These are phyloP conservation scores for Platanista minor DNA, from an alignment of 2,113 vertebrate genomes.

Conservation along the genomic window DNA sequence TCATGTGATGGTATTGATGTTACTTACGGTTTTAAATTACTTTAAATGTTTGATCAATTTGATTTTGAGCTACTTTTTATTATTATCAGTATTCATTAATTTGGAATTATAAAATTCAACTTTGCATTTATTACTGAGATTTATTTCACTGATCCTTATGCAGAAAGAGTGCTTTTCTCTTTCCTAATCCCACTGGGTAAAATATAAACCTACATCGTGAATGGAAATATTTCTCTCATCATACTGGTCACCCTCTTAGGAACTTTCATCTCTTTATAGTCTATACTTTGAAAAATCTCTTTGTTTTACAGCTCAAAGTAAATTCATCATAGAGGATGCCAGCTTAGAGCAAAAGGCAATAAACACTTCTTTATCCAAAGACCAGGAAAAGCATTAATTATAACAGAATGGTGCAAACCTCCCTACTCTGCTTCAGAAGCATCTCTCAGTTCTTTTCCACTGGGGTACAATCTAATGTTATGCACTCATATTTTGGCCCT, in stretches of 20 bases:
- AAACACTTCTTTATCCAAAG: constrained; percentile 42
- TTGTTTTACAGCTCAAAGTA: constrained; percentile 56
- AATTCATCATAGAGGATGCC: constrained; percentile 42
- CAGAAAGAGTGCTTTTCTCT: not conserved
- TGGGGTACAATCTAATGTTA: not conserved
- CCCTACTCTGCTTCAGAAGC: not conserved
- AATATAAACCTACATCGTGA: constrained; percentile 22
- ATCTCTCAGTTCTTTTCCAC: not conserved
- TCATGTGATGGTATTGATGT: not conserved
- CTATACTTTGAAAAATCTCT: constrained; percentile 42
- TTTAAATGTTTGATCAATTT: constrained; percentile 13
- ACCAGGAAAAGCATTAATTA: constrained; percentile 2
- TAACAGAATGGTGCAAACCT: not conserved
- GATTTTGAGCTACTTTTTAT: not conserved
- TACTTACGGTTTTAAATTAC: not conserved
- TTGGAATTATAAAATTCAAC: constrained; percentile 21
- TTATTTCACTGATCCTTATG: not conserved
- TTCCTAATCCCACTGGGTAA: not conserved
- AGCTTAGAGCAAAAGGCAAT: not conserved
- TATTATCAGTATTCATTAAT: not conserved
- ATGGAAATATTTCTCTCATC: constrained; percentile 29
- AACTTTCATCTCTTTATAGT: constrained; percentile 32
- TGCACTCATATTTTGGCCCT: not conserved
- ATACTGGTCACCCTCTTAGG: constrained; percentile 29
- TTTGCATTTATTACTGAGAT: not conserved